Base-by-base conservation (phyloP, 2,113 vertebrate genomes). In the Mixornis gularis region DNA sequence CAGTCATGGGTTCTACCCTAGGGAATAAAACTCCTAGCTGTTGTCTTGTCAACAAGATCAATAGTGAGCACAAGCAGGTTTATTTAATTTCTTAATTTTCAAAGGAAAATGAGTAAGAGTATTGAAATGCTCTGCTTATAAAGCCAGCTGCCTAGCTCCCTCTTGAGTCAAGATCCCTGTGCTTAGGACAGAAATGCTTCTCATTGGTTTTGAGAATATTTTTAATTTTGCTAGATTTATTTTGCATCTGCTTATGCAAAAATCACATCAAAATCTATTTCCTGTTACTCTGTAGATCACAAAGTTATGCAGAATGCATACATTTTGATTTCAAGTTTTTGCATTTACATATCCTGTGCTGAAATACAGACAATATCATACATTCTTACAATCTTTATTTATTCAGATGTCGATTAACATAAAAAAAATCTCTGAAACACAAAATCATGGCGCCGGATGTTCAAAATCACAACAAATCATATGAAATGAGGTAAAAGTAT, bases 71-170 rank as follows among this genome's bases (percentile, higher is more conserved):
- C 40, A 76, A 86, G 16, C 51, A 84, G 14, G 10, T 90, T 90
- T 96, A 81, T 91, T 92, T 81, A 85, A 65, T 69, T 90, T 44
- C 32, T 72, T 74, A 80, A 77, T 90, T 91, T 96, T 92, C 51
- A 89, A 72, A 81, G 60, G 32, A 85, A 93, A 91, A 88, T 63
- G 13, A 59, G 5, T 56, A 70, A 80, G 79, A 90, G 58, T 72
- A 56, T 30, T 72, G 34, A 84, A 92, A 85, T 69, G 14, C 19
- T 85, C 38, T 78, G 41, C 34, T 79, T 84, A 53, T 76, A 89
- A 84, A 95, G 87, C 29, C 79, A 87, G 93, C 83, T 94, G 66
- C 90, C n/a, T 95, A 90, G 96, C 96, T 95, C 95, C 96, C 96
- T 94, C 95, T 97, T 95, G 92, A 97, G 95, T 95, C 62, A 89